Evolutionary conservation across 2,797 vertebrate genomes (phyloP).

Genomic region (Falco cherrug): DNA sequence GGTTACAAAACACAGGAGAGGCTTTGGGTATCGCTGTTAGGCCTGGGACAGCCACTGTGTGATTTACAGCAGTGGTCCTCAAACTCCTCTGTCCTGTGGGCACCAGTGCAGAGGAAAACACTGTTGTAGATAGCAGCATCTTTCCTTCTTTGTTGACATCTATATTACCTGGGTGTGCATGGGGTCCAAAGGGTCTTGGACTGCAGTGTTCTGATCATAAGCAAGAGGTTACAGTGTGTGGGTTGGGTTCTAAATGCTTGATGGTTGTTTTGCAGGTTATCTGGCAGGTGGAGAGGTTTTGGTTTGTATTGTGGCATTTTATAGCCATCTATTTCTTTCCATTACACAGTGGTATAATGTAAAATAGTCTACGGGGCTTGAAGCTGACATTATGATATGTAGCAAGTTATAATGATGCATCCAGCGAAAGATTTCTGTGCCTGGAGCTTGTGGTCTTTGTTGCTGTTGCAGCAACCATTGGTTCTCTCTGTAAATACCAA

Average conservation of each 20-base stretch:
- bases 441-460: neutral
- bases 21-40: neutral
- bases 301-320: neutral
- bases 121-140: neutral
- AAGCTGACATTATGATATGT: neutral
- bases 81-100: neutral
- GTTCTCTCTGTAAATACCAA: neutral
- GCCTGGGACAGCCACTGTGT: neutral
- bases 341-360: neutral
- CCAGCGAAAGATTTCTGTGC: neutral
- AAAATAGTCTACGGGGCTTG: neutral
- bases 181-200: accelerated
- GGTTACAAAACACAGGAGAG: neutral
- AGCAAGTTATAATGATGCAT: neutral
- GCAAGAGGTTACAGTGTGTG: neutral
- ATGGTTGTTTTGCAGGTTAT: neutral
- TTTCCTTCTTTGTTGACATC: neutral
- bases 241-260: neutral
- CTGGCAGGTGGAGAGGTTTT: neutral
- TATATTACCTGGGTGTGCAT: accelerated
- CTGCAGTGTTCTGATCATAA: neutral
- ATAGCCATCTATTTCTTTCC: neutral
- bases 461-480: neutral
- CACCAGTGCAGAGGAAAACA: neutral
- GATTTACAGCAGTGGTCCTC: neutral